phyloP scores from a whole-genome alignment of 2,888 invertebrate species.

The Nomada ferruginata region DNA sequence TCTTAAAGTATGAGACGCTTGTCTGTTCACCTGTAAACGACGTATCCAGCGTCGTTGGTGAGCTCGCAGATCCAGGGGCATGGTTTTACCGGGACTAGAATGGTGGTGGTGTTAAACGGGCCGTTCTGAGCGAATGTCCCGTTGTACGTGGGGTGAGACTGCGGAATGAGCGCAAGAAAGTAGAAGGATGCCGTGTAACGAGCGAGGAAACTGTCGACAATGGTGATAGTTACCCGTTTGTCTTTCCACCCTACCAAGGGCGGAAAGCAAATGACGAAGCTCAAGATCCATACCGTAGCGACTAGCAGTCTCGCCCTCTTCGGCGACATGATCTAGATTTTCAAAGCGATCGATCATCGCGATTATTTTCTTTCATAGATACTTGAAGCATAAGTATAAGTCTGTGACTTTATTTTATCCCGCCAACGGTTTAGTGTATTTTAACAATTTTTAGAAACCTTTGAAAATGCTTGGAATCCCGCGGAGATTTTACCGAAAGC shows the following conservation, averaged over 20 bases:
- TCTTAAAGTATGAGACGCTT: background rate
- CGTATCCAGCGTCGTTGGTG: conserved; percentile 97
- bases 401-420: no score
- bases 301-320: conserved; percentile 94
- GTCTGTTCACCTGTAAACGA: conserved; percentile 89
- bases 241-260: conserved; percentile 98
- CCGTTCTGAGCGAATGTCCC: conserved; percentile 73
- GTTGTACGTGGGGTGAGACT: conserved; percentile 75
- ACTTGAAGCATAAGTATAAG: no score
- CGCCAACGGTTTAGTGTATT: no score
- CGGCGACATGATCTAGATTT: conserved; percentile 90
- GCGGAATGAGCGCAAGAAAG: conserved; percentile 16
- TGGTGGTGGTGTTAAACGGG: conserved; percentile 80
- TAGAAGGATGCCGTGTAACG: conserved; percentile 21
- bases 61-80: conserved; percentile 95
- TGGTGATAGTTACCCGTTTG: conserved; percentile 85
- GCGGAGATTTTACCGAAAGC: no score
- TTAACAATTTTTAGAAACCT: no score
- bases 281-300: conserved; percentile 96
- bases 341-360: background rate
- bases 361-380: no score
- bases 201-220: conserved; percentile 14
- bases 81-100: conserved; percentile 85
- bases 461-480: no score
- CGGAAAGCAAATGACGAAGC: conserved; percentile 98